These are phyloP conservation scores for Setipinna tenuifilis DNA, from an alignment of 2,797 vertebrate species.

Conservation along the genomic window DNA sequence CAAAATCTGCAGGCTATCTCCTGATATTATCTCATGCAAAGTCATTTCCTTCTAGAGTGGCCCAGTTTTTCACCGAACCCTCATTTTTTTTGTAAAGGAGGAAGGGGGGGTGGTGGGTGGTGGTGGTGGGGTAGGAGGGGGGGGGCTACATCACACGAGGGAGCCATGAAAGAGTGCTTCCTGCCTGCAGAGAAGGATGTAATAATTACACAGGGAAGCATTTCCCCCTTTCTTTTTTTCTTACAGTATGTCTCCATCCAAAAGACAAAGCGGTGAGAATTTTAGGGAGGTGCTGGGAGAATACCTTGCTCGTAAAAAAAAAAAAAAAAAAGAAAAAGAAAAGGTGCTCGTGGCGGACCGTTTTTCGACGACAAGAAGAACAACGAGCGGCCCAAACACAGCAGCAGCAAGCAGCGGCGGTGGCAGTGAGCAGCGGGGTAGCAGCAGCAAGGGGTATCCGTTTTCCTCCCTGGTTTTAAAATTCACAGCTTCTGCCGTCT, in stretches of 20 bases:
- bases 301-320: neutral
- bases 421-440: neutral
- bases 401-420: neutral
- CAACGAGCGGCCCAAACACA: neutral
- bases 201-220: conserved; percentile 12
- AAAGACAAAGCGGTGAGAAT: neutral
- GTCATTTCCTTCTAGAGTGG: conserved; percentile 21
- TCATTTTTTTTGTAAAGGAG: neutral
- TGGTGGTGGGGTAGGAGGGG: neutral
- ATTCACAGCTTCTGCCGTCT: neutral
- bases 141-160: neutral
- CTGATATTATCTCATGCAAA: conserved; percentile 22
- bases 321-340: too few relatives aligned
- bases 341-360: too few relatives aligned
- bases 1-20: neutral
- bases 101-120: too few relatives aligned
- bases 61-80: neutral
- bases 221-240: neutral
- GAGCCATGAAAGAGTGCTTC: neutral
- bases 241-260: neutral
- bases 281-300: neutral
- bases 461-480: conserved; percentile 9
- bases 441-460: neutral
- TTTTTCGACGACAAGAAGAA: too few relatives aligned
- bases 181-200: neutral